Evolutionary conservation across 30 jellyfish, hydroid and myxozoan species (phyloP), one percentile per base, ranked within the genome.

Genomic region (Aurelia aurita): DNA sequence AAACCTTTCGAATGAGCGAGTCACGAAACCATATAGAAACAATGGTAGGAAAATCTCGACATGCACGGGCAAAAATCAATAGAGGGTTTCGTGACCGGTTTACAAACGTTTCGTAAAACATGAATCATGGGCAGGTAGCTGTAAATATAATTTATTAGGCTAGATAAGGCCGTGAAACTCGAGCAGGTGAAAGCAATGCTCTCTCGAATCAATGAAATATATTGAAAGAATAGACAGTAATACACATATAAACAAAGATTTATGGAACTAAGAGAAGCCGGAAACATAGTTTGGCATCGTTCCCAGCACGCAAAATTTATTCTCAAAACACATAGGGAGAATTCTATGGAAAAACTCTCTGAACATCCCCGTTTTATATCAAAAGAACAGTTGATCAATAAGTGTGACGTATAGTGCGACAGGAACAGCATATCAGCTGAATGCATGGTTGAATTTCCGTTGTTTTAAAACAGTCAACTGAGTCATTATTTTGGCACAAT

Each of bases 231-330:
- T 22, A 55, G 31, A 55, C 67, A 22, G 1, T 55, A 14, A 55
- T 55, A 19, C 29, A 19, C 25, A 22, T 3, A 14, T 55, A 22
- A 13, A 49, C 73, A 71, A 68, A 51, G 46, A 21, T 28, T 32
- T 21, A 45, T 46, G 29, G 26, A 68, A 74, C 60, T 71, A 68
- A 35, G 65, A 43, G 47, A 70, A 71, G 61, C 91, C 93, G 93
- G 93, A 83, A 83, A 83, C 93, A 32, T 70, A 79, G 12, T 58
- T 58, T 83, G 93, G 93, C 93, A 69, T 58, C 32, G 87, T 58
- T 83, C 87, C 93, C 80, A 83, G 49, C 93, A 83, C 93, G 80
- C 77, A 25, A 59, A 58, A 39, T 21, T 57, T 6, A 51, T 26
- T 10, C 15, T 45, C 54, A 39, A 78, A 59, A 57, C 46, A 64